A percentile compares a stretch with the other conserved stretches of the same genome.
Evolutionary conservation across 2,888 invertebrate species (phyloP).

Genomic region (Philereme transversata): DNA sequence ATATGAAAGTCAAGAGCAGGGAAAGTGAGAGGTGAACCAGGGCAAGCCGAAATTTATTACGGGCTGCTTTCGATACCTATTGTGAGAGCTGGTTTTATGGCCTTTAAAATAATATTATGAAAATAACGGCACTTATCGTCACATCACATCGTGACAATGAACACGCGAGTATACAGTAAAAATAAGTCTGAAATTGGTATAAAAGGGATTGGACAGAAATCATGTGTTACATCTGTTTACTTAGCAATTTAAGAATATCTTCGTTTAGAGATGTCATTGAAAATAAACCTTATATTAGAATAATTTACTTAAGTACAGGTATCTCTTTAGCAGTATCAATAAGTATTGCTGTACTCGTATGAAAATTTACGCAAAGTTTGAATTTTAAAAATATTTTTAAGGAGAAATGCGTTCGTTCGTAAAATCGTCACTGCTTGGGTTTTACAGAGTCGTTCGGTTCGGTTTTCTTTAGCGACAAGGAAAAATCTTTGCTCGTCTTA

Average conservation of each 20-base stretch:
- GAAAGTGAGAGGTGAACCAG: constrained; percentile 77
- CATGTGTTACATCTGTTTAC: constrained; percentile 23
- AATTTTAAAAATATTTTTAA: constrained; percentile 46
- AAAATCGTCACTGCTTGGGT: constrained; percentile 54
- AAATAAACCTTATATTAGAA: constrained; percentile 36
- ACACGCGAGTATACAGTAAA: constrained; percentile 12
- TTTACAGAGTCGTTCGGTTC: constrained; percentile 64
- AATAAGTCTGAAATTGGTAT: constrained; percentile 24
- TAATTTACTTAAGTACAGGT: constrained; percentile 13
- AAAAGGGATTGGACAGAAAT: constrained; percentile 26
- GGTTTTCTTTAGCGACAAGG: constrained; percentile 62
- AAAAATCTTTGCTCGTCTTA: constrained; percentile 69
- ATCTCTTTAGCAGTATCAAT: no score
- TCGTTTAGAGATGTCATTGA: constrained; percentile 25
- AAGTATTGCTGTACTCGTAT: no score
- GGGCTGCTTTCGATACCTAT: constrained; percentile 80
- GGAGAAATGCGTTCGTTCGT: constrained; percentile 44
- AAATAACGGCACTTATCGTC: constrained; percentile 61
- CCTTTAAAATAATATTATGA: constrained; percentile 69
- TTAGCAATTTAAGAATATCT: constrained; percentile 22
- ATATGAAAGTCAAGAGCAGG: constrained; percentile 83
- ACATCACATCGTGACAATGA: constrained; percentile 36
- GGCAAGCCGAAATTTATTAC: constrained; percentile 73
- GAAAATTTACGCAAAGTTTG: constrained; percentile 13
- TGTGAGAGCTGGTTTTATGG: constrained; percentile 71